Evolutionary conservation across 2,888 invertebrate species (phyloP).

Genomic region (Quadriops clusia): DNA sequence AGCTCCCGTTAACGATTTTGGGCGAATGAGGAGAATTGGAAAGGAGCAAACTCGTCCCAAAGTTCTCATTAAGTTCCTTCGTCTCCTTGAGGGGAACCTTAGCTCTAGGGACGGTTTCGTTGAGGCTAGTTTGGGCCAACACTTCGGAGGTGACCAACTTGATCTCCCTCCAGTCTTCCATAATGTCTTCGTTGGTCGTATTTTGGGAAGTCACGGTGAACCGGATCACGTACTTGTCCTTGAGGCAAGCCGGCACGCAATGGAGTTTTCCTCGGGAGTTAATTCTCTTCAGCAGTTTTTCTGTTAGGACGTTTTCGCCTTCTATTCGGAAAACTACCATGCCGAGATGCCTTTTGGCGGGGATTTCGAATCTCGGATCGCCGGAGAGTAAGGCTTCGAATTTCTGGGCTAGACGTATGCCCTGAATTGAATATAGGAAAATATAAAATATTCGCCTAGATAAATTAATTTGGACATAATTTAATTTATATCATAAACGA

Average conservation of each 20-base stretch:
- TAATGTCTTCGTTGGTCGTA: conserved; percentile 65
- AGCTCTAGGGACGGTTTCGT: conserved; percentile 38
- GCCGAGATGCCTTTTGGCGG: conserved; percentile 73
- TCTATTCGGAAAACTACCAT: conserved; percentile 84
- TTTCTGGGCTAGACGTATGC: conserved; percentile 78
- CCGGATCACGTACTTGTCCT: conserved; percentile 79
- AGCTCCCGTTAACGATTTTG: conserved; percentile 89
- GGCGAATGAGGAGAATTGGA: conserved; percentile 95
- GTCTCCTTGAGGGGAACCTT: conserved; percentile 73
- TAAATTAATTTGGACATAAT: too few species aligned
- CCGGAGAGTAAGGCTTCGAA: conserved; percentile 77
- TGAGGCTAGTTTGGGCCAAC: conserved; percentile 50
- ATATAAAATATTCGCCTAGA: too few species aligned
- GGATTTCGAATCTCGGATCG: conserved; percentile 82
- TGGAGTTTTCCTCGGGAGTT: conserved; percentile 83
- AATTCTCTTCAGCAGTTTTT: conserved; percentile 72
- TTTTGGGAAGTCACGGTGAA: conserved; percentile 89
- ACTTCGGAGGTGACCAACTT: conserved; percentile 60
- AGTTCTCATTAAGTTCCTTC: conserved; percentile 71
- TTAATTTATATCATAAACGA: conserved; percentile 7
- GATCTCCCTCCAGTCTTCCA: conserved; percentile 82
- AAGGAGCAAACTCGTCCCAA: conserved; percentile 84
- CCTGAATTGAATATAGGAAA: conserved; percentile 45
- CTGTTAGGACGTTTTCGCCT: conserved; percentile 79
- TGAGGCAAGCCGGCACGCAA: conserved; percentile 88